phyloP scores from a whole-genome alignment of 2,113 vertebrate genomes.

The Pedetes capensis region DNA sequence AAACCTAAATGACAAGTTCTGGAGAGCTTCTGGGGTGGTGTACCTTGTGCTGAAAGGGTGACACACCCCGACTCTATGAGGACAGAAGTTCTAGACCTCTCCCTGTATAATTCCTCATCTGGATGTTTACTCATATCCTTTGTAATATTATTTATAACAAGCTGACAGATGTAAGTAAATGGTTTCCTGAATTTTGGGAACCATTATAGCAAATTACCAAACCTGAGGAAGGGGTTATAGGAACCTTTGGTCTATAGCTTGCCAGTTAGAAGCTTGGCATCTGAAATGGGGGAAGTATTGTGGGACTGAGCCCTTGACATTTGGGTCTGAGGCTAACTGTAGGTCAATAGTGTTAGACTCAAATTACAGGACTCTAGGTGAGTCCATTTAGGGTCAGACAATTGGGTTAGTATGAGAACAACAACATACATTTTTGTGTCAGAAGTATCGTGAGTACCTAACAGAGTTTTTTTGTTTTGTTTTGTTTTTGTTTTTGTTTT shows the following conservation, averaged over 20 bases:
- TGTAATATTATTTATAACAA: not conserved
- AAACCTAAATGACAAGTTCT: not conserved
- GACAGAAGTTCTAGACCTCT: not conserved
- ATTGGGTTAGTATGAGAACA: not conserved
- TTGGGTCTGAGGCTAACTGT: not conserved
- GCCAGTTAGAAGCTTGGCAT: not conserved
- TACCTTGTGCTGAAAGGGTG: not conserved
- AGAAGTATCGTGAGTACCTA: not conserved
- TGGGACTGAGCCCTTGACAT: no score
- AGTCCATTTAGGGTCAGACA: not conserved
- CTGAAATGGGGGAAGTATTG: not conserved
- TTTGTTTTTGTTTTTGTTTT: no score
- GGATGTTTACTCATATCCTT: not conserved
- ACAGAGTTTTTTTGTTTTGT: not conserved
- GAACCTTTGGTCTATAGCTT: not conserved
- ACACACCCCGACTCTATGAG: not conserved
- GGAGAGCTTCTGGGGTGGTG: not conserved
- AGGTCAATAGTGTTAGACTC: not conserved
- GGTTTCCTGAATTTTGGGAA: not conserved
- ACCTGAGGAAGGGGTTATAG: not conserved
- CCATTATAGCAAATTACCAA: not conserved
- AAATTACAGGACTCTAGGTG: not conserved
- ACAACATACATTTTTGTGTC: not conserved
- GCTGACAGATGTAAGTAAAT: not conserved
- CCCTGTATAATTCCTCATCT: not conserved